A percentile compares a stretch with the other conserved stretches of the same genome.
Conservation (phyloP, 2,113 vertebrate species). For the Triplophysa dalaica region DNA sequence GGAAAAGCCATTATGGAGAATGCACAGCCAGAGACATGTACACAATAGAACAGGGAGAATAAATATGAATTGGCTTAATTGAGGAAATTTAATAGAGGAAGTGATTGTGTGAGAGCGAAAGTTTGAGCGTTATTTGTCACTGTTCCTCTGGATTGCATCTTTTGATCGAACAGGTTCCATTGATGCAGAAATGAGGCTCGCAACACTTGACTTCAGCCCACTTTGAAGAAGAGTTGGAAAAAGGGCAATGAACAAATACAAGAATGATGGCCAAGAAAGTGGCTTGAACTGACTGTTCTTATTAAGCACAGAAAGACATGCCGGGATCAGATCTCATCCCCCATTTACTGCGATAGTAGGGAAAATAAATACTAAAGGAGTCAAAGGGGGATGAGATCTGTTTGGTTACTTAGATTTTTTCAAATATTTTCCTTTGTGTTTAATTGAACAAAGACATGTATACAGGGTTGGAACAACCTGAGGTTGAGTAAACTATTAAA, state of each 20-base stretch:
- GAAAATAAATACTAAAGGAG: too few relatives aligned
- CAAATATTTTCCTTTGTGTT: too few relatives aligned
- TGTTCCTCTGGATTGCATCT: neutral
- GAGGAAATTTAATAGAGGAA: neutral
- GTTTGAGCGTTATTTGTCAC: neutral
- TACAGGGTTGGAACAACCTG: too few relatives aligned
- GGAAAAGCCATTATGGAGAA: neutral
- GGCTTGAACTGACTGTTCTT: neutral
- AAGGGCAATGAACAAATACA: neutral
- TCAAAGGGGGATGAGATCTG: too few relatives aligned
- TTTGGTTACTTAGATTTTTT: too few relatives aligned
- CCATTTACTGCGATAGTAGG: too few relatives aligned
- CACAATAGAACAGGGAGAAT: neutral
- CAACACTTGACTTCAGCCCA: neutral
- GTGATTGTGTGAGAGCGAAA: conserved; percentile 5
- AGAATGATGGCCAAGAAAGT: neutral
- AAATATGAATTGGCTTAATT: conserved; percentile 24
- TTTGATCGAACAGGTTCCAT: conserved; percentile 10
- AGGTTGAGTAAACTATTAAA: too few relatives aligned
- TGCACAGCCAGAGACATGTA: neutral
- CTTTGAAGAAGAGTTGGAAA: conserved; percentile 9
- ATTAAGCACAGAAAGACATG: neutral
- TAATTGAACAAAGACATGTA: too few relatives aligned
- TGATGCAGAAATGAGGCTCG: conserved; percentile 2
- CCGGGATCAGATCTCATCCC: neutral